Evolutionary conservation across 2,113 vertebrate species (phyloP).

Genomic region (Cranoglanis bouderius): DNA sequence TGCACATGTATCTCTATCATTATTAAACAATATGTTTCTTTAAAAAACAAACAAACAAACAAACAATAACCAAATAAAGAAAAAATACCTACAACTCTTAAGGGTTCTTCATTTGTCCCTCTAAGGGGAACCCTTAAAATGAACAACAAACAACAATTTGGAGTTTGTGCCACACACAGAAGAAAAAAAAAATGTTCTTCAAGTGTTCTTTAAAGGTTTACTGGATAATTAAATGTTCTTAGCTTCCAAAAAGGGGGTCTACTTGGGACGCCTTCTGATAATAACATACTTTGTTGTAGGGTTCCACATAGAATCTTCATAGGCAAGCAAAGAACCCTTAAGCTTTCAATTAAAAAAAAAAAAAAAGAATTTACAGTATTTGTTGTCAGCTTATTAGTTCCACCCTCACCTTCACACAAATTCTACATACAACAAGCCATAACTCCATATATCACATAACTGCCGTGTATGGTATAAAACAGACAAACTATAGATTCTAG

Average conservation of each 20-base stretch:
- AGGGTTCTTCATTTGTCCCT: too few species aligned
- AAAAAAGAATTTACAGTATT: background rate
- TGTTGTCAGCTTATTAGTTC: background rate
- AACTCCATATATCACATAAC: background rate
- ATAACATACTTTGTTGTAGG: background rate
- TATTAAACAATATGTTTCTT: background rate
- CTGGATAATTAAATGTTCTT: background rate
- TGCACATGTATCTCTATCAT: background rate
- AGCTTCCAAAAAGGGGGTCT: background rate
- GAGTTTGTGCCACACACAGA: background rate
- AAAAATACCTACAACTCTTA: background rate
- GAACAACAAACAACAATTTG: too few species aligned
- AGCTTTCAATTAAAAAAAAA: background rate
- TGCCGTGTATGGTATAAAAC: background rate
- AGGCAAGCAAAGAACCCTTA: background rate
- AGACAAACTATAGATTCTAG: background rate
- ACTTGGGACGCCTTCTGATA: background rate
- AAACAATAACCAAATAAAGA: too few species aligned
- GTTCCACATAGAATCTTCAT: background rate
- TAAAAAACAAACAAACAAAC: background rate
- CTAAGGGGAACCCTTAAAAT: too few species aligned
- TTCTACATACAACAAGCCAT: background rate
- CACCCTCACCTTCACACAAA: background rate
- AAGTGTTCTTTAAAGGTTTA: background rate
- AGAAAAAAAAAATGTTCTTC: background rate